Evolutionary conservation across 1,140 invertebrate species (phyloP), one percentile per base, ranked within the genome.

Genomic region (Watersipora subatra): DNA sequence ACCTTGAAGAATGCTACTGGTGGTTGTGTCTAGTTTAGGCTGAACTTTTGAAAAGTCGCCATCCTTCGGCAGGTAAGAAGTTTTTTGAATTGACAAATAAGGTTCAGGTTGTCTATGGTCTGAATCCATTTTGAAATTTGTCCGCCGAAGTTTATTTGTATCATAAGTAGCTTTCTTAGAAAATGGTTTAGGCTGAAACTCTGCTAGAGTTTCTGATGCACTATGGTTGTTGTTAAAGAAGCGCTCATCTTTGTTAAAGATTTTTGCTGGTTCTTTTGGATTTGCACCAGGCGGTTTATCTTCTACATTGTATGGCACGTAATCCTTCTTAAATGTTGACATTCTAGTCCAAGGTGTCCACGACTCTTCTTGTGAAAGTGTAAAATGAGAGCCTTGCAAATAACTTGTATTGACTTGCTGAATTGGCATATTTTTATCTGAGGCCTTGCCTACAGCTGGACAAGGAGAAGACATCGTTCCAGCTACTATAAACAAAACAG

Each of bases 111-210:
- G 75, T 28, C 29, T 72, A 17, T 71, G 55, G 57, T 77, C 75
- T 46, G 64, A 63, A 59, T 77, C 75, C 73, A 75, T 74, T 63
- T 76, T 77, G 62, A 76, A 77, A 66, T 77, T 77, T 17, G 75
- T 77, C 25, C 59, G 28, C 46, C 73, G 57, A n/a, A 76, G 65
- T 59, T 71, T 74, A 28, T 72, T 70, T 1, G 67, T 65, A 63
- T 72, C 69, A 61, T 67, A 63, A 34, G 73, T 65, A 17, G 72
- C 69, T 1, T 70, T 69, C 55, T 74, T 72, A 15, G 66, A 46
- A n/a, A 72, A 25, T 62, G 68, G 66, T 61, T 68, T 67, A 28
- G 73, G 73, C 62, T 73, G 66, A 71, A 72, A 77, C 20, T 70
- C 64, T 25, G 66, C 66, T 25, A 66, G 62, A 22, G 73, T 77